These are phyloP conservation scores for Hippoglossus hippoglossus DNA, from an alignment of 2,797 vertebrate genomes.

Conservation along the genomic window DNA sequence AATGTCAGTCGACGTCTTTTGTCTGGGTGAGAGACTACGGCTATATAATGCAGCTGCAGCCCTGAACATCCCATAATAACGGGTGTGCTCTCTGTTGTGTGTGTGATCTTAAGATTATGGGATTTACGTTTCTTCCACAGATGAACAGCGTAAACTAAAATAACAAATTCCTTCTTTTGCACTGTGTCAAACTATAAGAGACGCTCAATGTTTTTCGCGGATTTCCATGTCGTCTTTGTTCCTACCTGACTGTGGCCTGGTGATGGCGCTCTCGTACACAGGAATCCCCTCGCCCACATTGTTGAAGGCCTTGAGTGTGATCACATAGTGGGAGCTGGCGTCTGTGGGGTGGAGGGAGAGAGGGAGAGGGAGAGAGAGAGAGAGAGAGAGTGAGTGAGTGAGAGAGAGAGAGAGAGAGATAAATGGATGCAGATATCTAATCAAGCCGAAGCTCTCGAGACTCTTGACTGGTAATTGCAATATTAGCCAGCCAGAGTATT, in stretches of 20 bases:
- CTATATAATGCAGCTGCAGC: not conserved
- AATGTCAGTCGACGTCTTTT: constrained; percentile 19
- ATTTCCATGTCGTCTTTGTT: constrained; percentile 1
- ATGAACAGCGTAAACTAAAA: not conserved
- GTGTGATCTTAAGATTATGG: not conserved
- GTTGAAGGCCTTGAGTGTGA: constrained; percentile 97
- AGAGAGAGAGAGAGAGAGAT: constrained; percentile 29
- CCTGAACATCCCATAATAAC: not conserved
- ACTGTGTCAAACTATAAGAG: not conserved
- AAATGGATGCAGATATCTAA: constrained; percentile 67
- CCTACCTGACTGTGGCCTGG: constrained; percentile 92
- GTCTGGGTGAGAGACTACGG: not conserved
- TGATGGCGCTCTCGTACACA: constrained; percentile 96
- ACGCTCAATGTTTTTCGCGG: not conserved
- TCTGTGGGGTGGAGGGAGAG: constrained; percentile 78
- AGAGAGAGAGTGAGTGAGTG: constrained; percentile 1
- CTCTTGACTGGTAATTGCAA: constrained; percentile 64
- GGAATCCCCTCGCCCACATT: constrained; percentile 97
- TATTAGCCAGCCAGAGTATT: constrained; percentile 67
- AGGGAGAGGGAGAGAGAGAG: constrained; percentile 9
- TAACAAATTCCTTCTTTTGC: not conserved
- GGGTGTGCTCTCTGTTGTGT: not conserved
- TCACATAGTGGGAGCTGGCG: constrained; percentile 97
- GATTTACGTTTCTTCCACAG: not conserved
- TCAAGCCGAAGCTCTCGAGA: constrained; percentile 72